phyloP scores from a whole-genome alignment of 2,797 vertebrate species.

The Urophycis tenuis region DNA sequence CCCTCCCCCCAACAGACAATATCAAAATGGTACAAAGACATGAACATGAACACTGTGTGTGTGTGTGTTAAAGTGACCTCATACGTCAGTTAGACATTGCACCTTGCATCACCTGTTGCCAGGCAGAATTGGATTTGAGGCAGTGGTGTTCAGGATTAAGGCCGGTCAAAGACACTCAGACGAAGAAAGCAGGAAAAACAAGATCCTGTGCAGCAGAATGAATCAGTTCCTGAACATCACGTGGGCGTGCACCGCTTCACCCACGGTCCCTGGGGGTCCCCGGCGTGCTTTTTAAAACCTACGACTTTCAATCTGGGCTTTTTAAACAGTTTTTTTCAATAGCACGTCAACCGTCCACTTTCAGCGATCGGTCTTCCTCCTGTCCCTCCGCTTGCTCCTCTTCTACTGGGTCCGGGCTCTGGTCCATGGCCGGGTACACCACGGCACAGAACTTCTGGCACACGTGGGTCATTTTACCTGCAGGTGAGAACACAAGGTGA shows the following conservation, averaged over 20 bases:
- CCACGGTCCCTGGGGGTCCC: background rate
- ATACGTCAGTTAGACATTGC: conserved; percentile 10
- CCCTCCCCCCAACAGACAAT: background rate
- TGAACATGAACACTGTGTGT: background rate
- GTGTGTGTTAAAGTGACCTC: background rate
- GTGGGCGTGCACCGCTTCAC: background rate
- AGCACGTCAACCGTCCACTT: background rate
- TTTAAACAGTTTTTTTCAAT: background rate
- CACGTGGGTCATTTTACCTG: conserved; percentile 68
- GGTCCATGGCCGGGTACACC: conserved; percentile 65
- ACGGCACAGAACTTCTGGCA: conserved; percentile 77
- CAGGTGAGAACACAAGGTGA: background rate
- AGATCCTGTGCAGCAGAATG: background rate
- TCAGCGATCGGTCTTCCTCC: conserved; percentile 17
- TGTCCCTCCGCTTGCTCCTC: conserved; percentile 22
- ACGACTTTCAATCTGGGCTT: background rate
- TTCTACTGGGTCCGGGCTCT: background rate
- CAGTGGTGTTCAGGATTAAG: conserved; percentile 19
- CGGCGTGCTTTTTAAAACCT: background rate
- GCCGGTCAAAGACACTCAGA: conserved; percentile 6
- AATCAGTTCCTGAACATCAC: background rate
- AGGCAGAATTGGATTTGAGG: conserved; percentile 16
- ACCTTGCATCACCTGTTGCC: conserved; percentile 10
- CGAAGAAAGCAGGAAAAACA: background rate
- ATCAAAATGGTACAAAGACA: background rate